A percentile compares a stretch with the other conserved stretches of the same genome.
Conservation (phyloP, 2,797 vertebrate genomes). For the Gymnoscopelus braueri region DNA sequence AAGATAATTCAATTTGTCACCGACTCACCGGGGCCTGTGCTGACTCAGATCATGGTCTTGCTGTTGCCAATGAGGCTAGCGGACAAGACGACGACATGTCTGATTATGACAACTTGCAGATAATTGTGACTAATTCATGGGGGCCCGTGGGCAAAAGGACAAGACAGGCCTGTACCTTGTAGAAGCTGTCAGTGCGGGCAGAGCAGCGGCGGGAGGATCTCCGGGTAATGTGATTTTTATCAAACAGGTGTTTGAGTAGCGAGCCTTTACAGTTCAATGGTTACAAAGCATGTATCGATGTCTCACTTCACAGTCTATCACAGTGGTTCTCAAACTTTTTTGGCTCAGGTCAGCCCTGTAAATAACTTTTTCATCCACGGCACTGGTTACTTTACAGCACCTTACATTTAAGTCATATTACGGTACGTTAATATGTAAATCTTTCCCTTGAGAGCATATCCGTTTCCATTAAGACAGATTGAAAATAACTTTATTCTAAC, state of each 20-base stretch:
- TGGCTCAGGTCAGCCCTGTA: too few relatives aligned
- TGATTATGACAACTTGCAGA: constrained; percentile 50
- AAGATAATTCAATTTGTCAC: constrained; percentile 52
- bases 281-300: too few relatives aligned
- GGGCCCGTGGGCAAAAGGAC: constrained; percentile 39
- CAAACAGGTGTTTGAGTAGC: constrained; percentile 40
- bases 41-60: constrained; percentile 18
- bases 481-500: too few relatives aligned
- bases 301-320: too few relatives aligned
- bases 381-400: too few relatives aligned
- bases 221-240: constrained; percentile 36
- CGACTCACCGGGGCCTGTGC: constrained; percentile 1
- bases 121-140: constrained; percentile 57
- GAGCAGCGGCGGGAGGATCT: constrained; percentile 19
- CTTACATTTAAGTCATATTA: too few relatives aligned
- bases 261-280: constrained; percentile 26
- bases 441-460: too few relatives aligned
- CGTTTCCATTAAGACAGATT: too few relatives aligned
- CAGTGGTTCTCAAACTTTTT: too few relatives aligned
- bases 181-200: constrained; percentile 42
- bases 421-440: too few relatives aligned
- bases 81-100: constrained; percentile 41
- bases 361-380: too few relatives aligned
- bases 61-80: constrained; percentile 41
- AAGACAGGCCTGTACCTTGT: constrained; percentile 26